Percentiles rank a stretch among this genome's conserved stretches.
These are phyloP conservation scores for Neotragus moschatus DNA, from an alignment of 2,113 vertebrate genomes.

Conservation along the genomic window DNA sequence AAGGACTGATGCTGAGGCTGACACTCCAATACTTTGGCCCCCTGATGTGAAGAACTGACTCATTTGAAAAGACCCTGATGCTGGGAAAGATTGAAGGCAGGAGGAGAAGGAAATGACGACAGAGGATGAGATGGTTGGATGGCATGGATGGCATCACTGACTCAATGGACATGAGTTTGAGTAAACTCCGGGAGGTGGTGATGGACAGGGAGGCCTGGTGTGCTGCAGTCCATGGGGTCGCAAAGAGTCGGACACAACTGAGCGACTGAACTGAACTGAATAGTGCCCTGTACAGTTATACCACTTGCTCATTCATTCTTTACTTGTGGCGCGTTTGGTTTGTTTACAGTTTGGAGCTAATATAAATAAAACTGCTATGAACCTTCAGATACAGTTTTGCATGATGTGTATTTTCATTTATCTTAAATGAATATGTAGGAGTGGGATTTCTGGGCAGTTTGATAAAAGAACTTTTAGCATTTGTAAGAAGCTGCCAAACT, in stretches of 20 bases:
- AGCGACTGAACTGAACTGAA: neutral
- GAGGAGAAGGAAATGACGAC: neutral
- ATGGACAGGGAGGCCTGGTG: neutral
- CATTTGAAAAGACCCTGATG: neutral
- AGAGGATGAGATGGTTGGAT: neutral
- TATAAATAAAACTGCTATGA: neutral
- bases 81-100: neutral
- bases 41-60: neutral
- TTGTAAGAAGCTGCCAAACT: neutral
- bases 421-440: neutral
- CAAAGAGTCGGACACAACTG: fast-evolving
- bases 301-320: neutral
- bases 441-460: neutral
- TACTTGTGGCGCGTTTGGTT: neutral
- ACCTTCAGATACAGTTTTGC: neutral
- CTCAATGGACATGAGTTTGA: neutral
- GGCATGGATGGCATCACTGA: neutral
- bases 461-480: neutral
- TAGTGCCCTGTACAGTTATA: neutral
- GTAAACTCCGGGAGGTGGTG: neutral
- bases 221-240: fast-evolving
- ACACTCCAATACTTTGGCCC: neutral
- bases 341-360: neutral
- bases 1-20: neutral
- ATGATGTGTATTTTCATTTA: neutral